Base-by-base conservation (phyloP, 2,888 invertebrate genomes). In the Cryptophagus acutangulus region DNA sequence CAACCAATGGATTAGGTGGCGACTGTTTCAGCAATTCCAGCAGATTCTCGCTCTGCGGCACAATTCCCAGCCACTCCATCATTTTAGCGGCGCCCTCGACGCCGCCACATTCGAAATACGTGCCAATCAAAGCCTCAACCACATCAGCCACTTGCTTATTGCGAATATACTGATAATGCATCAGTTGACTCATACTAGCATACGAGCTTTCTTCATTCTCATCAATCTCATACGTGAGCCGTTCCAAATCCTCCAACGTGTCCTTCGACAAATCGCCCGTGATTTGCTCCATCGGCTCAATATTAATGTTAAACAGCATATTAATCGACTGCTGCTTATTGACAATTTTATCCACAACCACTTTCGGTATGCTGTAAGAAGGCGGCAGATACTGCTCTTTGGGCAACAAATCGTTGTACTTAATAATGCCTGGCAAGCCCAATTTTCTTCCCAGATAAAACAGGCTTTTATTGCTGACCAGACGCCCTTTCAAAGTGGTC, bases 391-490 rank as follows among this genome's bases (percentile, higher is more conserved):
- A 96, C 56, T 87, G 87, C 40, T 74, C 73, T 4, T 65, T 70
- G 0, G 86, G 82, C 3, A 72, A 65, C 54, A 89, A 84, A n/a
- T 77, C 73, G 14, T 77, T 74, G 6, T 75, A 72, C 52, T 80
- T 79, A 64, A 86, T 72, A 9, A 77, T 71, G 1, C 78, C 81
- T 1, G 75, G 78, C 1, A 86, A 61, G 8, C 75, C 72, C 25
- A 69, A 67, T 2, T 62, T 59, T 9, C 62, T 57, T 0, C 70
- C 92, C 15, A 87, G 80, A 59, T 87, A 86, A 62, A 80, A 87
- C 14, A 99, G 73, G 67, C 95, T 92, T 42, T 84, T 81, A 67
- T 94, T 94, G 34, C 89, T 88, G 15, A 91, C 78, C 2, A 87
- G 61, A 49, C 75, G 71, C 1, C 78, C 70, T 58, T 93, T 84